These are phyloP conservation scores for Pogonomyrmex californicus DNA, from an alignment of 1,140 invertebrate genomes.

Conservation along the genomic window DNA sequence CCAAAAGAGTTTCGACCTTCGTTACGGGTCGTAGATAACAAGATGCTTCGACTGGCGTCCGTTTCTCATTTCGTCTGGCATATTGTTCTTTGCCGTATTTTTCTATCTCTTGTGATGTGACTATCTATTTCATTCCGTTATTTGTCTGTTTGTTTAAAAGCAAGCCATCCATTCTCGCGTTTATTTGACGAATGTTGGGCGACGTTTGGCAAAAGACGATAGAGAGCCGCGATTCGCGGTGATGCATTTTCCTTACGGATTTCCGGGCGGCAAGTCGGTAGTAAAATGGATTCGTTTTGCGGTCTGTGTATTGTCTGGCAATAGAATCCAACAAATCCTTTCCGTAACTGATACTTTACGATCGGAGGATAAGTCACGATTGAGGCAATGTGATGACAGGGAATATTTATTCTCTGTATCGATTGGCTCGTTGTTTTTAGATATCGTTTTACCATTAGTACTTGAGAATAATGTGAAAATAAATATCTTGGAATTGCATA, in stretches of 20 bases:
- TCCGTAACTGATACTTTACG: constrained; percentile 33
- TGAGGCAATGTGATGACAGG: neutral
- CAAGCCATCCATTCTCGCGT: neutral
- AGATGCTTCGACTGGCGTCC: neutral
- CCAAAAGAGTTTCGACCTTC: constrained; percentile 28
- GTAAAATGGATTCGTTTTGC: constrained; percentile 25
- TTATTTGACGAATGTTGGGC: neutral
- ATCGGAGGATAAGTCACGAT: constrained; percentile 28
- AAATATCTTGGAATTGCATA: neutral
- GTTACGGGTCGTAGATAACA: constrained; percentile 14
- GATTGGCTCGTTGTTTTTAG: constrained; percentile 6
- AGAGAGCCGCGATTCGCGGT: neutral
- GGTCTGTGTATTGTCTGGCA: neutral
- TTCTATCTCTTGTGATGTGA: neutral
- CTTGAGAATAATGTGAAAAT: constrained; percentile 22
- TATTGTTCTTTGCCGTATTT: constrained; percentile 16
- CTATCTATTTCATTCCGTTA: neutral
- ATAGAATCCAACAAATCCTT: constrained; percentile 15
- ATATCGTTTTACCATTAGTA: constrained; percentile 10
- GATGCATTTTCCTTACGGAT: neutral
- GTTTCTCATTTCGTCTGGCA: constrained; percentile 46
- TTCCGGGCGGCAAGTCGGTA: neutral
- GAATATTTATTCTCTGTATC: constrained; percentile 28
- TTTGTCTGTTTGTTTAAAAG: constrained; percentile 1
- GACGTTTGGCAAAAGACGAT: neutral